A percentile compares a stretch with the other conserved stretches of the same genome.
These are phyloP conservation scores for Archegozetes longisetosus DNA, from an alignment of 1,140 invertebrate genomes.

Conservation along the genomic window DNA sequence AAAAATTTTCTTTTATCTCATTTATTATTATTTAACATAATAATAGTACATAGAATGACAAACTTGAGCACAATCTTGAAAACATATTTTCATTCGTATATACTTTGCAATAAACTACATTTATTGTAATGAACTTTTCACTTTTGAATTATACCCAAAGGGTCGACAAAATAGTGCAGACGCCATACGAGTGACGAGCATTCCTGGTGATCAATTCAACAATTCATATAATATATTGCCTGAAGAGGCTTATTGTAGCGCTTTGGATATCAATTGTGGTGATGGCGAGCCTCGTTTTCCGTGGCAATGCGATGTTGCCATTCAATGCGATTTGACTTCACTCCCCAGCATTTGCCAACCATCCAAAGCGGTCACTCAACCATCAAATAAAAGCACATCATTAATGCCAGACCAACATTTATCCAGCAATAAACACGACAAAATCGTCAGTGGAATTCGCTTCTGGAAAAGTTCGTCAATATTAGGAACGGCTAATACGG, in stretches of 20 bases:
- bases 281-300: slow-evolving; percentile 27
- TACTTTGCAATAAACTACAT: too few relatives aligned
- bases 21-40: too few relatives aligned
- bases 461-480: slow-evolving; percentile 15
- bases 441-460: neutral
- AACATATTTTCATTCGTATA: too few relatives aligned
- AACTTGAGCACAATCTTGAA: too few relatives aligned
- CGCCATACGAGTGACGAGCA: neutral
- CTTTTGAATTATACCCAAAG: neutral
- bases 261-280: slow-evolving; percentile 27
- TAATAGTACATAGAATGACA: too few relatives aligned
- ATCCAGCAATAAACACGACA: neutral
- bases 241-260: slow-evolving; percentile 22
- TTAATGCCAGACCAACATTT: neutral
- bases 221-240: slow-evolving; percentile 19
- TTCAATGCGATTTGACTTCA: slow-evolving; percentile 25
- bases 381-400: neutral
- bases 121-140: too few relatives aligned
- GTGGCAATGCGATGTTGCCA: slow-evolving; percentile 29
- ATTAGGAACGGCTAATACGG: neutral
- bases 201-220: slow-evolving; percentile 1
- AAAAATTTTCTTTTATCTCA: too few relatives aligned
- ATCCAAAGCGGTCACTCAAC: neutral
- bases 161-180: slow-evolving; percentile 2
- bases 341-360: neutral